These are phyloP conservation scores for Notolepis coatsorum DNA, from an alignment of 2,797 vertebrate genomes.

Conservation along the genomic window DNA sequence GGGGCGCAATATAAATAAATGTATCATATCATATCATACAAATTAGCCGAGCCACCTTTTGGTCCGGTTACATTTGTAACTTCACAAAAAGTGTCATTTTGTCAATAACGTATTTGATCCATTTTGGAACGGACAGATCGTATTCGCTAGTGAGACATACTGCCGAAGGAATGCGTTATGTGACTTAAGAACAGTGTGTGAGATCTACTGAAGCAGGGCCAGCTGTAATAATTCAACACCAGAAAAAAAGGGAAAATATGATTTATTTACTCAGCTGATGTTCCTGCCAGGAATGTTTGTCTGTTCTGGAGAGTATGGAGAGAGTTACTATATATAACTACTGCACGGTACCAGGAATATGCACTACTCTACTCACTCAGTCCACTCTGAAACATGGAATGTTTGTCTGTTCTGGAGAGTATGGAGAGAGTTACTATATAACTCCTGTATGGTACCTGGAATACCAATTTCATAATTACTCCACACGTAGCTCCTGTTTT, in stretches of 20 bases:
- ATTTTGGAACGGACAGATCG: neutral
- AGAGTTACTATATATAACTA: slow-evolving; percentile 51
- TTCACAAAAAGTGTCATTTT: too few relatives aligned
- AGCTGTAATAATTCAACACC: slow-evolving; percentile 37
- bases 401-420: slow-evolving; percentile 30
- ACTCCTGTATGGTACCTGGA: slow-evolving; percentile 13
- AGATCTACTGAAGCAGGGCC: neutral
- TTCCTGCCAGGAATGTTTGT: slow-evolving; percentile 34
- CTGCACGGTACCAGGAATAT: slow-evolving; percentile 5
- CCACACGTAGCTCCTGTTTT: too few relatives aligned
- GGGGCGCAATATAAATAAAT: too few relatives aligned
- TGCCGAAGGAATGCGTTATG: neutral
- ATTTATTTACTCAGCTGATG: slow-evolving; percentile 77
- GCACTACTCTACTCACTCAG: slow-evolving; percentile 68
- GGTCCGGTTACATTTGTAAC: too few relatives aligned
- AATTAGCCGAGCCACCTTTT: too few relatives aligned
- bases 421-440: too few relatives aligned
- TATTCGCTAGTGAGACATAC: neutral
- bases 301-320: slow-evolving; percentile 33
- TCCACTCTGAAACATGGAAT: slow-evolving; percentile 60
- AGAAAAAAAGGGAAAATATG: slow-evolving; percentile 29
- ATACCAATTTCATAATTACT: too few relatives aligned
- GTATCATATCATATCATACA: too few relatives aligned
- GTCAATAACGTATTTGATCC: too few relatives aligned
- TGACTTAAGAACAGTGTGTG: slow-evolving; percentile 5